Conservation (phyloP, 1,140 invertebrate genomes). For the Heliconius himera region DNA sequence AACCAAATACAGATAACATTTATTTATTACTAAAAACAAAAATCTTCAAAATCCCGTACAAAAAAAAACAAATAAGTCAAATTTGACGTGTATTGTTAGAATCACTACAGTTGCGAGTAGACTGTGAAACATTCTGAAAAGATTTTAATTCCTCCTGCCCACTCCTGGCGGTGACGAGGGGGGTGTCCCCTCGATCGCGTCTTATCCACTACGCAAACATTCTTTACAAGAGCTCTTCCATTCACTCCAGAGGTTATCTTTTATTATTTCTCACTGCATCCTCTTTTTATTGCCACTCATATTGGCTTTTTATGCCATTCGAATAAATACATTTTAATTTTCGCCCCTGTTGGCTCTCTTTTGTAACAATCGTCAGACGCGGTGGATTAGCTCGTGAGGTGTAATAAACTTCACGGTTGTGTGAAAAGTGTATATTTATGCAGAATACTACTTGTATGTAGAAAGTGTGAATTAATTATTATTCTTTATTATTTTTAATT, state of each 20-base stretch:
- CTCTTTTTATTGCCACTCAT: conserved; percentile 80
- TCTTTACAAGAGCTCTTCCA: conserved; percentile 76
- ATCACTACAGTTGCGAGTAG: conserved; percentile 9
- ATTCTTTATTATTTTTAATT: too few species aligned
- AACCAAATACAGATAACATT: too few species aligned
- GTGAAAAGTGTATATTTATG: conserved; percentile 30
- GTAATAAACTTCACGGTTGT: conserved; percentile 50
- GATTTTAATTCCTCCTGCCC: conserved; percentile 66
- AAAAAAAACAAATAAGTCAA: conserved; percentile 11
- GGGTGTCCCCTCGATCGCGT: conserved; percentile 73
- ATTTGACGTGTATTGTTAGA: conserved; percentile 26
- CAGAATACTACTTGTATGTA: conserved; percentile 25
- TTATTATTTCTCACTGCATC: conserved; percentile 80
- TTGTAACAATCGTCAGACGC: conserved; percentile 61
- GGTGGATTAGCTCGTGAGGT: conserved; percentile 66
- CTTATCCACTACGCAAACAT: conserved; percentile 80
- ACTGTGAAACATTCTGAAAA: conserved; percentile 33
- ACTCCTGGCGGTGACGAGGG: conserved; percentile 40
- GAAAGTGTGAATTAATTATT: too few species aligned
- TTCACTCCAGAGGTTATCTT: conserved; percentile 79
- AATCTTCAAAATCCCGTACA: neutral
- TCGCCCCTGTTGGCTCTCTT: conserved; percentile 62
- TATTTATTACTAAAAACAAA: neutral
- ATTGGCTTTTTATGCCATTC: conserved; percentile 78
- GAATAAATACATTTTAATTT: conserved; percentile 81